Base-by-base conservation (phyloP, 2,888 invertebrate genomes). In the Deilephila elpenor region DNA sequence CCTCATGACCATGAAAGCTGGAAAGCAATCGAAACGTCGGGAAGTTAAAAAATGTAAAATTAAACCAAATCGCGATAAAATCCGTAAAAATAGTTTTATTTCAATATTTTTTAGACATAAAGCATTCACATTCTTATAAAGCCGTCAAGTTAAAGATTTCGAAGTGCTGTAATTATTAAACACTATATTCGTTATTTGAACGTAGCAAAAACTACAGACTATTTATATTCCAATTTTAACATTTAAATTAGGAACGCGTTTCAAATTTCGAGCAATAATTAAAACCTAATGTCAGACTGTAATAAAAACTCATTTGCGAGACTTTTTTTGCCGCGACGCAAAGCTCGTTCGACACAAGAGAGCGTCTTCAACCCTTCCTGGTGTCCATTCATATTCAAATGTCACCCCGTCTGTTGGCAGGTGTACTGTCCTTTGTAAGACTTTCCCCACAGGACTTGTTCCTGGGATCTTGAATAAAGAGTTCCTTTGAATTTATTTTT, bases 301-400 rank as follows among this genome's bases (percentile, higher is more conserved):
- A 56, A 56, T 56, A 56, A 56, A 56, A 56, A 44, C 44, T 34
- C 32, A 34, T 67, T 67, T 44, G 44, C 44, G 25, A 44, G 14
- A 44, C 34, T 32, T 71, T 29, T 70, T 59, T 59, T 25, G n/a
- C 19, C 20, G 20, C 32, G 61, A 72, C 14, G 62, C 29, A 64
- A 53, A 29, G 80, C 82, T 79, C 80, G 75, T 77, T 75, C 74
- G 74, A 80, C 79, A 83, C 81, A 85, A 84, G 25, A 80, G 79
- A 84, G 84, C 82, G 86, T 88, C 88, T 90, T 87, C 77, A 88
- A 89, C 91, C 93, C 92, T 93, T 92, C 88, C 82, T 84, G 77
- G 79, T 74, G 78, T 78, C 83, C 80, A 90, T 91, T 93, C 90
- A 92, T 86, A 93, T 93, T 94, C 86, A 92, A 93, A 93, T 90